Evolutionary conservation across 2,797 vertebrate species (phyloP), one percentile per base, ranked within the genome.

Genomic region (Syngnathus acus): DNA sequence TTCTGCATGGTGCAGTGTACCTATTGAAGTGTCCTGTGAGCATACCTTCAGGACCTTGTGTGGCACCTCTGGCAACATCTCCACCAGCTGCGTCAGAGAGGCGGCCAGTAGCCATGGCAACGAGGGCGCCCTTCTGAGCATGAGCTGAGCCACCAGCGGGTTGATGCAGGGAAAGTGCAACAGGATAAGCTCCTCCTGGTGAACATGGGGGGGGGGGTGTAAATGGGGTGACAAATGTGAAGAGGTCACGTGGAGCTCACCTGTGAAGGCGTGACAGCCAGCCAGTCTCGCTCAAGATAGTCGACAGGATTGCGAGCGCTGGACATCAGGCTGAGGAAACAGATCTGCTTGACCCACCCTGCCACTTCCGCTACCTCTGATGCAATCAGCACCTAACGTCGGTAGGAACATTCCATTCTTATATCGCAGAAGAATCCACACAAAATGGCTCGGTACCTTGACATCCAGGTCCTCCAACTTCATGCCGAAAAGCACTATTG

Each of bases 11-110:
- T 16, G 16, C 45, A n/a, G 47, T 9, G 47, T 17, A 50, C 47
- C 53, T 5, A 11, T 14, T 32, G 5, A 55, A 26, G 11, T 6
- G 53, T 57, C 6, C 54, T 13, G 2, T 14, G 14, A 8, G 54
- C 1, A 37, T 57, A 96, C 97, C 95, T 98, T 95, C 69, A 96
- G 80, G 64, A 95, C 89, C 87, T 94, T 97, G 70, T 86, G 88
- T 67, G 94, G 93, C 73, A 97, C 89, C 68, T 95, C 91, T 58
- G 95, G 95, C 19, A 98, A 78, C 72, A 94, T 87, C 71, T 92
- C 78, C 67, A 88, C 80, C 62, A 98, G 92, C 78, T 95, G 89
- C 65, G 86, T 45, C 67, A 90, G 76, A 6, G 91, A 82, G 71
- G 94, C 92, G 75, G 77, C 76, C 75, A 97, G 84, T 61, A 97